phyloP scores from a whole-genome alignment of 2,797 vertebrate species.

The Cyprinodon diabolis region DNA sequence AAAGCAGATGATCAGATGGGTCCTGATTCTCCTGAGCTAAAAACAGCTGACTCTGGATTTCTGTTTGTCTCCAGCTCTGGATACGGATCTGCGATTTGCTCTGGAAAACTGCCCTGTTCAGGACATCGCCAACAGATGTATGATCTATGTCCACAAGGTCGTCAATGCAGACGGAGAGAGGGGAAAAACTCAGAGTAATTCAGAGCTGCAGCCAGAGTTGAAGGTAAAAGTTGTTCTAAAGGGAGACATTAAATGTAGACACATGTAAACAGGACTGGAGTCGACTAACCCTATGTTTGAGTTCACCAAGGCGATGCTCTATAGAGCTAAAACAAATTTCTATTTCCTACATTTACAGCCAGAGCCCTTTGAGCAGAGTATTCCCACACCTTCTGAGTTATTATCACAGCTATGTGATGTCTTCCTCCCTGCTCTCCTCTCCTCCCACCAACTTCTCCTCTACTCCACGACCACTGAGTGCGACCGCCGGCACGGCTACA shows the following conservation, averaged over 20 bases:
- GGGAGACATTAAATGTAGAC: background rate
- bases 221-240: constrained; percentile 23
- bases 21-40: background rate
- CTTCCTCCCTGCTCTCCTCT: constrained; percentile 75
- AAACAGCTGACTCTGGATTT: background rate
- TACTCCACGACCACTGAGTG: constrained; percentile 74
- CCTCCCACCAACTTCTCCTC: constrained; percentile 66
- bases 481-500: constrained; percentile 70
- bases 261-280: background rate
- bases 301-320: background rate
- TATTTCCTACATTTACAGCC: constrained; percentile 27
- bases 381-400: constrained; percentile 28
- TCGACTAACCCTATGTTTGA: background rate
- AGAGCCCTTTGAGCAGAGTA: background rate
- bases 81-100: constrained; percentile 78
- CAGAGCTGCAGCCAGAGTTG: constrained; percentile 10
- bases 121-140: constrained; percentile 64
- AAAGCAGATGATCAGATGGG: background rate
- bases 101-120: constrained; percentile 50
- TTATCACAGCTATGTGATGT: constrained; percentile 73
- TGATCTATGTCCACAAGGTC: constrained; percentile 82
- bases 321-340: background rate
- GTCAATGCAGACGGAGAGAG: constrained; percentile 37
- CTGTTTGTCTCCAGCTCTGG: constrained; percentile 67
- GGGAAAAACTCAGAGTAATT: constrained; percentile 13